Evolutionary conservation across 2,888 invertebrate species (phyloP).

Genomic region (Dascillus cervinus): DNA sequence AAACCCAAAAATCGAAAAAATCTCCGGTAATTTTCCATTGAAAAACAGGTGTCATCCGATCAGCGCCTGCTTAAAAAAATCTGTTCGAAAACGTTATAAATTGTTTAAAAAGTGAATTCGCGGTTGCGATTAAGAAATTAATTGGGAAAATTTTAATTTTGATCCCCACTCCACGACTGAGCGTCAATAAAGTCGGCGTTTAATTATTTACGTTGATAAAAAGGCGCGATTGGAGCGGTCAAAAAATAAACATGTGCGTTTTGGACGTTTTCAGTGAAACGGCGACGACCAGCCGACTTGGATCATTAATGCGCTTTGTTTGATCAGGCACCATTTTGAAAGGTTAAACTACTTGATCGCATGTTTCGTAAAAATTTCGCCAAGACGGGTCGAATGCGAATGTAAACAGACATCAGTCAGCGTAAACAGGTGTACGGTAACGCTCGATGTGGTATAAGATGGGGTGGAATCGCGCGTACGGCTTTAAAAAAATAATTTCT

Average conservation of each 20-base stretch:
- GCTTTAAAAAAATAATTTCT: constrained; percentile 1
- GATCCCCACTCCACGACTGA: constrained; percentile 14
- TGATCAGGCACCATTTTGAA: constrained; percentile 59
- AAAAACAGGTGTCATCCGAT: constrained; percentile 7
- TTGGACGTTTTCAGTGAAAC: no score
- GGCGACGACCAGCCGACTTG: no score
- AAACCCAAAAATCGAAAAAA: constrained; percentile 4
- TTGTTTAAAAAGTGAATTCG: no score
- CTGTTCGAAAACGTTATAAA: no score
- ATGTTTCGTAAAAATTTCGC: constrained; percentile 14
- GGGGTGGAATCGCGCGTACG: neutral
- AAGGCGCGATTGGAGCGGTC: no score
- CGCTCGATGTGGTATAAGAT: neutral
- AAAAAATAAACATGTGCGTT: constrained; percentile 5
- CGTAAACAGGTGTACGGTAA: neutral
- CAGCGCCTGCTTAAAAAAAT: no score
- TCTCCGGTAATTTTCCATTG: constrained; percentile 14
- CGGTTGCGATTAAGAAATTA: no score
- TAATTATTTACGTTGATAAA: constrained; percentile 13
- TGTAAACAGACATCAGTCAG: neutral
- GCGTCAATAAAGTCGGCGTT: constrained; percentile 8
- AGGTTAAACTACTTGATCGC: constrained; percentile 40
- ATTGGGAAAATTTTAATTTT: no score
- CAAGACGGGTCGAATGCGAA: no score
- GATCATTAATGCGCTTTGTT: constrained; percentile 39